Conservation (phyloP, 1,140 invertebrate genomes). For the Spodoptera litura region DNA sequence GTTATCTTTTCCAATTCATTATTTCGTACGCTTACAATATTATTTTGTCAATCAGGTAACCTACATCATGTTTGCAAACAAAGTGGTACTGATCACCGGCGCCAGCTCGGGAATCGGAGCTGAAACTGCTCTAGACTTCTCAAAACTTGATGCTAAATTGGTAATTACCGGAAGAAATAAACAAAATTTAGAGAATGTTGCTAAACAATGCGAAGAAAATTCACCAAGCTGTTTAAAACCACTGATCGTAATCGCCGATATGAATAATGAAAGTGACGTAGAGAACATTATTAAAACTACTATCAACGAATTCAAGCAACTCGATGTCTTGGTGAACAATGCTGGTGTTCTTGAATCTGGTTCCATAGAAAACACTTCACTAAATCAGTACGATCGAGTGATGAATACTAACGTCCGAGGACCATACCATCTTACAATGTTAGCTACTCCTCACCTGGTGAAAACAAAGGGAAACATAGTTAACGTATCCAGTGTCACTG, state of each 20-base stretch:
- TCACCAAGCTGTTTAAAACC: conserved; percentile 82
- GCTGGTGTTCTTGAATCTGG: conserved; percentile 90
- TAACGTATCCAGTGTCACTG: conserved; percentile 93
- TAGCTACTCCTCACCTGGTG: conserved; percentile 91
- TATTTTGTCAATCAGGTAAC: conserved; percentile 54
- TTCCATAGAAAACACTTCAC: conserved; percentile 90
- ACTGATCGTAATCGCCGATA: conserved; percentile 87
- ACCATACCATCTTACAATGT: conserved; percentile 91
- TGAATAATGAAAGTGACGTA: conserved; percentile 89
- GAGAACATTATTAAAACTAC: conserved; percentile 88
- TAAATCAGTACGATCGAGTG: conserved; percentile 91
- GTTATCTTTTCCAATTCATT: too few relatives aligned
- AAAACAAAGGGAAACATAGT: conserved; percentile 91
- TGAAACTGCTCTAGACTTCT: conserved; percentile 91
- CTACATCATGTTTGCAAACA: conserved; percentile 86
- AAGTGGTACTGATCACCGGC: conserved; percentile 91
- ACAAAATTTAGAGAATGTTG: conserved; percentile 82
- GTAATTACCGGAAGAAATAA: conserved; percentile 88
- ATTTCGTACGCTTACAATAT: neutral
- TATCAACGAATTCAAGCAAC: conserved; percentile 86
- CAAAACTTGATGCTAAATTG: conserved; percentile 89
- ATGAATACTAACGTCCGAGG: conserved; percentile 92
- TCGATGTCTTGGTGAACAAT: conserved; percentile 92
- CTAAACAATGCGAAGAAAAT: conserved; percentile 86
- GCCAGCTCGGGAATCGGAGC: conserved; percentile 95